Evolutionary conservation across 2,113 vertebrate genomes (phyloP).

Genomic region (Saccopteryx leptura): DNA sequence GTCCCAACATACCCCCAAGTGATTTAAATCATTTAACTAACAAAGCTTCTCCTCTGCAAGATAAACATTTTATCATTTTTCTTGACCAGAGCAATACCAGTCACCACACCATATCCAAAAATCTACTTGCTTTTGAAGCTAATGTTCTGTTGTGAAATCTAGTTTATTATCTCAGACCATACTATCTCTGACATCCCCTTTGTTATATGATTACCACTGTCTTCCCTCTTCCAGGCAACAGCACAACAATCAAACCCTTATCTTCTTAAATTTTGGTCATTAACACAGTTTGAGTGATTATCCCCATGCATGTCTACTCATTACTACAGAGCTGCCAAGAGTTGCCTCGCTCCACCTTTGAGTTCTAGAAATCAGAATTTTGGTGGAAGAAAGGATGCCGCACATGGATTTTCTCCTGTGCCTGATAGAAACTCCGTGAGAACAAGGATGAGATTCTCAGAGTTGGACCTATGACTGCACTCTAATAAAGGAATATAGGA

Average conservation of each 20-base stretch:
- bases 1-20: background rate
- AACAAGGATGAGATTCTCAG: background rate
- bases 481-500: background rate
- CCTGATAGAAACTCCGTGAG: background rate
- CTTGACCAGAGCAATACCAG: background rate
- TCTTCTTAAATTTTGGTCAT: background rate
- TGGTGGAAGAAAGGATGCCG: background rate
- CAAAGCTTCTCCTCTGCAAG: background rate
- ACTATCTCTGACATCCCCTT: background rate
- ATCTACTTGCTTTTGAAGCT: background rate
- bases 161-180: background rate
- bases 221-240: background rate
- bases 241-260: background rate
- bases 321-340: background rate
- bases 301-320: background rate
- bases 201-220: background rate
- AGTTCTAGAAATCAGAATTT: background rate
- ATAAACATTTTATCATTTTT: constrained; percentile 4
- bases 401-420: background rate
- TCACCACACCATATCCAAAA: background rate
- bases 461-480: background rate
- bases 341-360: background rate
- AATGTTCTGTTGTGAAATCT: background rate
- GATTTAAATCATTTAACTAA: background rate
- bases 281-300: background rate